Evolutionary conservation across 2,888 invertebrate genomes (phyloP).

Genomic region (Hemaris fuciformis): DNA sequence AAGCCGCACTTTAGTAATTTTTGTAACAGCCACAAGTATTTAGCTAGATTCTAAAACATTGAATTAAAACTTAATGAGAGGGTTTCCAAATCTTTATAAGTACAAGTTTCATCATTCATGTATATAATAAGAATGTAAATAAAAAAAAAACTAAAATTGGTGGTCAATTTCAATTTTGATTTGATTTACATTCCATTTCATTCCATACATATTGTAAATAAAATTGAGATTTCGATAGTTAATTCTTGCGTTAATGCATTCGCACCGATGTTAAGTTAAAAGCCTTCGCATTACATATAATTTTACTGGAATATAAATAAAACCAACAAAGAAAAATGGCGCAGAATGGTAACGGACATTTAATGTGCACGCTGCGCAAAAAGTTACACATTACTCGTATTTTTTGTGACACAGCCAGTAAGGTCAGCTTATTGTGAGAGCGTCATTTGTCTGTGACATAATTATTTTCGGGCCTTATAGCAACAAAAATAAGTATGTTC

Average conservation of each 20-base stretch:
- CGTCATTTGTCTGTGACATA: slow-evolving; percentile 11
- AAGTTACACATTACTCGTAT: slow-evolving; percentile 6
- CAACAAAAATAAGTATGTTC: neutral
- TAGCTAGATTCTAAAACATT: too few species aligned
- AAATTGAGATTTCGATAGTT: neutral
- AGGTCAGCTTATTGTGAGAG: slow-evolving; percentile 11
- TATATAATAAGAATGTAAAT: too few species aligned
- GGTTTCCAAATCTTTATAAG: too few species aligned
- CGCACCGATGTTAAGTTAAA: neutral
- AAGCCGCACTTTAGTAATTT: too few species aligned
- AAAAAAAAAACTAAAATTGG: too few species aligned
- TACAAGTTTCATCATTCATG: too few species aligned
- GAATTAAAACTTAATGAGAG: too few species aligned
- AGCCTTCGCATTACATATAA: neutral
- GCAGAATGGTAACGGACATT: neutral
- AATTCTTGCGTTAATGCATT: neutral
- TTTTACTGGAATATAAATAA: slow-evolving; percentile 1
- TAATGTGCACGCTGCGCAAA: slow-evolving; percentile 6
- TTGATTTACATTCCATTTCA: neutral
- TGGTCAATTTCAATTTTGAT: too few species aligned
- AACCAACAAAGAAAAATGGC: neutral
- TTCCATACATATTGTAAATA: neutral
- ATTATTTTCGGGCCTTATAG: slow-evolving; percentile 8
- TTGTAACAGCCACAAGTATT: too few species aligned
- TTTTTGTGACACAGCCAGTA: slow-evolving; percentile 4